Evolutionary conservation across 35 echinoderm and acorn worm species (phyloP).

Genomic region (Antedon bifida): DNA sequence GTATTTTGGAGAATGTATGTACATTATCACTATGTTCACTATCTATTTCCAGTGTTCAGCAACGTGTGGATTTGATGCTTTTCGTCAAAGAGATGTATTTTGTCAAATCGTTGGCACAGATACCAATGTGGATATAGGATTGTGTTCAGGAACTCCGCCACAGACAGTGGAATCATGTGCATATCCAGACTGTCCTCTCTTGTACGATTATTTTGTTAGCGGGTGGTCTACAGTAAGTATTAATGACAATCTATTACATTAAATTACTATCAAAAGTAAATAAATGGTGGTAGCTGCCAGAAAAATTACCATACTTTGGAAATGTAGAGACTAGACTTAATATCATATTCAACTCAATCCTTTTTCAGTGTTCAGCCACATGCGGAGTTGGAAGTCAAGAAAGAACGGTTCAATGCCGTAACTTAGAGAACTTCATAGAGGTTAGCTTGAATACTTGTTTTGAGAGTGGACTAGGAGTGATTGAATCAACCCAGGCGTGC

Average conservation of each 20-base stretch:
- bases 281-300: too few relatives aligned
- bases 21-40: too few relatives aligned
- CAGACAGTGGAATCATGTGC: neutral
- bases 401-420: neutral
- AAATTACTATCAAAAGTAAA: too few relatives aligned
- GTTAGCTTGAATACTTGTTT: neutral
- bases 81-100: too few relatives aligned
- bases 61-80: too few relatives aligned
- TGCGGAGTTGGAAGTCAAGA: neutral
- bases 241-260: too few relatives aligned
- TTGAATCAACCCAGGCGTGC: neutral
- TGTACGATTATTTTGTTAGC: neutral
- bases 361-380: neutral
- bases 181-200: neutral
- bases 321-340: neutral
- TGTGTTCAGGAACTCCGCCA: neutral
- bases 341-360: too few relatives aligned
- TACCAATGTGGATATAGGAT: neutral
- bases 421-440: neutral
- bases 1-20: too few relatives aligned
- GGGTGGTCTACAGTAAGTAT: neutral
- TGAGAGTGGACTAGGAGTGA: neutral
- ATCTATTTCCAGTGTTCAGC: too few relatives aligned
- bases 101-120: neutral
- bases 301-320: neutral